Percentiles rank a stretch among this genome's conserved stretches.
Conservation (phyloP, 2,888 invertebrate genomes). For the Marasmarcha lunaedactyla region DNA sequence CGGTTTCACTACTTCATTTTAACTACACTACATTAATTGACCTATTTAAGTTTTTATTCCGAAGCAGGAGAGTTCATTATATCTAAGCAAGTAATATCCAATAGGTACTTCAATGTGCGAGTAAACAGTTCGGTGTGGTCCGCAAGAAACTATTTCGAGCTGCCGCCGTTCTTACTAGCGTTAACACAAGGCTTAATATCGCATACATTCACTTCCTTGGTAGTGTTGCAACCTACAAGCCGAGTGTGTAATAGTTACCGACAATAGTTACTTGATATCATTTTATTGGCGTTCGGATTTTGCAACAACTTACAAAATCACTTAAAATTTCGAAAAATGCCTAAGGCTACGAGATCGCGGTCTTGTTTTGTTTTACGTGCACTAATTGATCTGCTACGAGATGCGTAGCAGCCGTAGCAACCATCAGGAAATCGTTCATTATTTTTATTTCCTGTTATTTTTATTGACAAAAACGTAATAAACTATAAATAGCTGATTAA, state of each 20-base stretch:
- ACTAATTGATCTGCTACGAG: conserved; percentile 18
- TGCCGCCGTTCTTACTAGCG: neutral
- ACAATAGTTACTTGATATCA: conserved; percentile 1
- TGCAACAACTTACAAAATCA: neutral
- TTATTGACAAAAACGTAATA: neutral
- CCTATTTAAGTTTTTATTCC: neutral
- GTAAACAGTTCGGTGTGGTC: too few relatives aligned
- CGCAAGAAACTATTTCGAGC: neutral
- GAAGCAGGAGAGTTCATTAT: too few relatives aligned
- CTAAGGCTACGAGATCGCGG: too few relatives aligned
- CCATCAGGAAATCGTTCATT: neutral
- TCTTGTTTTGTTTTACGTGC: too few relatives aligned
- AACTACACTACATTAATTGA: neutral
- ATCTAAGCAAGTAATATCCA: too few relatives aligned
- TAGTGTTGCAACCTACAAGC: neutral
- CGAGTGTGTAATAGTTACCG: conserved; percentile 1
- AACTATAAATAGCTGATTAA: too few relatives aligned
- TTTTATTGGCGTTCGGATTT: neutral
- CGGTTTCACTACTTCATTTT: conserved; percentile 28
- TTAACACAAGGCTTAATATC: neutral
- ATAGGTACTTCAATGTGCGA: too few relatives aligned
- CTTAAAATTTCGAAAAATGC: neutral
- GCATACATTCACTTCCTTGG: neutral
- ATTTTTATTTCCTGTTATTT: too few relatives aligned
- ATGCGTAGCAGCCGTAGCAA: conserved; percentile 32